Evolutionary conservation across 2,113 vertebrate species (phyloP).

Genomic region (Panthera tigris): DNA sequence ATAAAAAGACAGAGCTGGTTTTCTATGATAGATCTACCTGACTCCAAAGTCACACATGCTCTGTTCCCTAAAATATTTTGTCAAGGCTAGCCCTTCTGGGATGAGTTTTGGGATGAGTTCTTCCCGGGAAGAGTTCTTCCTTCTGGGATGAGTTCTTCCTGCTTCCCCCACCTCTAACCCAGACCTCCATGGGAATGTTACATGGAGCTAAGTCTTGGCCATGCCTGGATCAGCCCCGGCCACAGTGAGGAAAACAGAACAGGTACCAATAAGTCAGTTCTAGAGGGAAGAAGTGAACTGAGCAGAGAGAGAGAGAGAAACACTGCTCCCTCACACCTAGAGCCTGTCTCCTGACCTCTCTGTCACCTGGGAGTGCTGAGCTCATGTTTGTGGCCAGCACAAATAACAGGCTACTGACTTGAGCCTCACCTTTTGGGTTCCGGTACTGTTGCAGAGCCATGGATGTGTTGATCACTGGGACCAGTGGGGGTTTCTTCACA

Average conservation of each 20-base stretch:
- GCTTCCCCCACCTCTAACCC: background rate
- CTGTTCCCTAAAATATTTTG: background rate
- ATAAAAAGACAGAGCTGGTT: background rate
- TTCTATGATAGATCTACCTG: background rate
- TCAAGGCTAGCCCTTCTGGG: background rate
- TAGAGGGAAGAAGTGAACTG: background rate
- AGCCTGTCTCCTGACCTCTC: background rate
- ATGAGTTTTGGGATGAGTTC: background rate
- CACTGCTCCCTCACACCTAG: background rate
- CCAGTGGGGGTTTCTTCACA: conserved; percentile 81
- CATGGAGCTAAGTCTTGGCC: background rate
- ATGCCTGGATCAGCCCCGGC: background rate
- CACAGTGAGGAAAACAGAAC: background rate
- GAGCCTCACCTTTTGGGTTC: conserved; percentile 82
- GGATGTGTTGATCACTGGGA: conserved; percentile 63
- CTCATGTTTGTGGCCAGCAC: background rate
- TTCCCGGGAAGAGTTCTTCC: background rate
- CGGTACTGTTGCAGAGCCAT: conserved; percentile 70
- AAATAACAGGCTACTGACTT: background rate
- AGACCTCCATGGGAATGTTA: background rate
- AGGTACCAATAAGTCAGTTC: background rate
- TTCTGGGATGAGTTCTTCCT: background rate
- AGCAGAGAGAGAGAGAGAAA: background rate
- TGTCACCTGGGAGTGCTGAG: background rate
- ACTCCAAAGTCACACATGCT: background rate